phyloP scores from a whole-genome alignment of 2,888 invertebrate species.

The Hoplodrina blanda region DNA sequence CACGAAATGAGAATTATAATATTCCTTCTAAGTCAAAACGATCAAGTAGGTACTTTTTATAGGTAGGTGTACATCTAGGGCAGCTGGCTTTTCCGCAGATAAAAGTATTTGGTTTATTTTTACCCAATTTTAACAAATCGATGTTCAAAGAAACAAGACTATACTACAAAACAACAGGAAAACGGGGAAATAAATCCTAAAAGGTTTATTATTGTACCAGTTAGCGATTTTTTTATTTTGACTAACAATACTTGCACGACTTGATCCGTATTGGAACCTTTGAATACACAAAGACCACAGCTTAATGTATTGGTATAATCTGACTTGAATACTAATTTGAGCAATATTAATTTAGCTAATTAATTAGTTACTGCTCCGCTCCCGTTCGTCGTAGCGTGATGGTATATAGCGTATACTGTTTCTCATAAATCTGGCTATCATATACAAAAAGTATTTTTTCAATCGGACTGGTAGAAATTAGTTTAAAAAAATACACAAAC shows the following conservation, averaged over 20 bases:
- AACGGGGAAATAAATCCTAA: slow-evolving; percentile 5
- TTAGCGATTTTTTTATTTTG: background rate
- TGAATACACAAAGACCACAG: too few relatives aligned
- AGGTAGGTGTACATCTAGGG: too few relatives aligned
- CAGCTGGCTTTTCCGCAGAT: too few relatives aligned
- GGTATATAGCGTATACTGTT: too few relatives aligned
- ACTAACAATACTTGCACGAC: background rate
- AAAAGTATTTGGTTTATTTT: background rate
- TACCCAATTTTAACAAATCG: background rate
- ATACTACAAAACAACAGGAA: slow-evolving; percentile 5
- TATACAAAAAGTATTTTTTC: too few relatives aligned
- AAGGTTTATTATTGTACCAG: slow-evolving; percentile 1
- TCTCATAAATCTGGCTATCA: too few relatives aligned
- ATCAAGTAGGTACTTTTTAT: too few relatives aligned
- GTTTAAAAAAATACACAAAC: too few relatives aligned
- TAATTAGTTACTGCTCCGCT: background rate
- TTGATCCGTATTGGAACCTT: background rate
- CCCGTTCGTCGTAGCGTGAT: too few relatives aligned
- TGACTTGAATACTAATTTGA: background rate
- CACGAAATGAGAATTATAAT: too few relatives aligned
- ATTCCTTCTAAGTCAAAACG: too few relatives aligned
- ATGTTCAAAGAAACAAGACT: background rate
- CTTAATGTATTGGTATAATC: background rate
- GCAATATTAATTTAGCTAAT: slow-evolving; percentile 12
- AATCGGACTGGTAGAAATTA: too few relatives aligned